phyloP scores from a whole-genome alignment of 2,113 vertebrate species.

The Chlamydotis undulata region DNA sequence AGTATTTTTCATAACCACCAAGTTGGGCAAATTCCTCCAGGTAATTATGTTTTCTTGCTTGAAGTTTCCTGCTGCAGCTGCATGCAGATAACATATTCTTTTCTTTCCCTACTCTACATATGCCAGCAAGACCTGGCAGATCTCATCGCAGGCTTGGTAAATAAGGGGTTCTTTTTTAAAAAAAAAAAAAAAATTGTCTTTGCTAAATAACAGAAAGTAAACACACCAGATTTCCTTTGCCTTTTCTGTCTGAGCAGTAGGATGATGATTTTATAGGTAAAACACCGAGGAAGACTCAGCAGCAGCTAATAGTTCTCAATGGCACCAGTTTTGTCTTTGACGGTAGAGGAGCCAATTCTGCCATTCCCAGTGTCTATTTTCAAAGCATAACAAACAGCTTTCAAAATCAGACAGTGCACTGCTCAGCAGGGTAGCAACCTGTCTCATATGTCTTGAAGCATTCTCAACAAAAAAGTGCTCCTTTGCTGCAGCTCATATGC shows the following conservation, averaged over 20 bases:
- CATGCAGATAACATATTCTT: background rate
- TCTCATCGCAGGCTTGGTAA: background rate
- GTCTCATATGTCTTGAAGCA: background rate
- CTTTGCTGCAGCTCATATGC: background rate
- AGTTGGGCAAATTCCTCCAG: background rate
- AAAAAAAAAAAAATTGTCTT: background rate
- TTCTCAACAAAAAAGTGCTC: background rate
- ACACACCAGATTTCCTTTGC: background rate
- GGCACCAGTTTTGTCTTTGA: background rate
- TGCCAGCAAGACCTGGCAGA: background rate
- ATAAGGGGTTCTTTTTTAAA: background rate
- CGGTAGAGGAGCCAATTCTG: background rate
- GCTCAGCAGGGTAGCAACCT: background rate
- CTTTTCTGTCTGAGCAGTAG: background rate
- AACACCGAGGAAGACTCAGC: background rate
- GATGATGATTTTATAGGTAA: background rate
- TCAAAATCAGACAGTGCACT: background rate
- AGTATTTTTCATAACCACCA: background rate
- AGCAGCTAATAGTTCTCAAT: background rate
- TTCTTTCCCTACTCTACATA: background rate
- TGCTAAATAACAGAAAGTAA: background rate
- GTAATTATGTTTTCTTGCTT: background rate
- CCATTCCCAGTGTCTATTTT: background rate
- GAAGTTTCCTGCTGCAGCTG: background rate
- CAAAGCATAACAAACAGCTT: background rate